Conservation (phyloP, 2,888 invertebrate species). For the Unio delphinus region DNA sequence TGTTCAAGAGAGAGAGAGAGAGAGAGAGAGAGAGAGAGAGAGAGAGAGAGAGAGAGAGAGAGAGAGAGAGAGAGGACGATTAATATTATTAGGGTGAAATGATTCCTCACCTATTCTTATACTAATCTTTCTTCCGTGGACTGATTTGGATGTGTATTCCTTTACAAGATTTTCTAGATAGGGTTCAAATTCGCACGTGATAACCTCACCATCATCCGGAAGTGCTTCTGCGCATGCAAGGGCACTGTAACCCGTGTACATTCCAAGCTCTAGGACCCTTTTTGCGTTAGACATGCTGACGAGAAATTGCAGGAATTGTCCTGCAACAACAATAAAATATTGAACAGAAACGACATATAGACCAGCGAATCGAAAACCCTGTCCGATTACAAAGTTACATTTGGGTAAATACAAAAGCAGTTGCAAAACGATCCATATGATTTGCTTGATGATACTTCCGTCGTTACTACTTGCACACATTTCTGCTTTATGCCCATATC, state of each 20-base stretch:
- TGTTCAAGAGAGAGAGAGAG: not conserved
- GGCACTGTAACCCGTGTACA: constrained; percentile 57
- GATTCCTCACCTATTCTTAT: constrained; percentile 39
- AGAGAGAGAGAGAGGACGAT: not conserved
- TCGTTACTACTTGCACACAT: too few relatives aligned
- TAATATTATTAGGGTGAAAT: not conserved
- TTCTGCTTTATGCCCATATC: too few relatives aligned
- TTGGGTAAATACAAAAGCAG: too few relatives aligned
- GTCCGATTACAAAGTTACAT: too few relatives aligned
- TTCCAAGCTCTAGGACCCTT: constrained; percentile 52
- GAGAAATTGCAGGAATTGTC: constrained; percentile 48
- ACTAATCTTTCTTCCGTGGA: constrained; percentile 46
- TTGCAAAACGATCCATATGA: too few relatives aligned
- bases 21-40: too few relatives aligned
- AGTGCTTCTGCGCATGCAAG: constrained; percentile 55
- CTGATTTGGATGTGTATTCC: constrained; percentile 30
- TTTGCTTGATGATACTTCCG: too few relatives aligned
- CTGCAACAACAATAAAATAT: constrained; percentile 22
- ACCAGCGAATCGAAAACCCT: too few relatives aligned
- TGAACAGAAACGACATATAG: too few relatives aligned
- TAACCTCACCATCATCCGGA: constrained; percentile 48
- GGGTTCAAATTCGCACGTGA: constrained; percentile 47
- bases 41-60: constrained; percentile 1
- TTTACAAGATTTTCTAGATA: constrained; percentile 38
- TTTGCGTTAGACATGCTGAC: constrained; percentile 48